Conservation (phyloP, 2,888 invertebrate genomes). For the Idaea straminata region DNA sequence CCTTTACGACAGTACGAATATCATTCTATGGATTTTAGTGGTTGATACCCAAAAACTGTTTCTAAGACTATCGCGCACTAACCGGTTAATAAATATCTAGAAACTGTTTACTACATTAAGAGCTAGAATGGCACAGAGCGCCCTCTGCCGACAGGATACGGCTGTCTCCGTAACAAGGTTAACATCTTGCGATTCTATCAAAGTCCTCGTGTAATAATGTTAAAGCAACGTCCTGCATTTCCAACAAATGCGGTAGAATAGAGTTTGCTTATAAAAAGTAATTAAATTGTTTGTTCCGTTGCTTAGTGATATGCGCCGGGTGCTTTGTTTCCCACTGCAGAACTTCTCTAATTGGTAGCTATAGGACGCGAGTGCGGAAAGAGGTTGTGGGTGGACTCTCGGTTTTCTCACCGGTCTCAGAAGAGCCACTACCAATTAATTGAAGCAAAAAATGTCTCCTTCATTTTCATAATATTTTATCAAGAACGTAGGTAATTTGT, state of each 20-base stretch:
- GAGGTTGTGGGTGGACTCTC: not conserved
- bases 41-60: too few relatives aligned
- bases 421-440: not conserved
- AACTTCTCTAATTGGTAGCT: conserved; percentile 24
- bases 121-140: conserved; percentile 37
- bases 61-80: too few relatives aligned
- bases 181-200: conserved; percentile 63
- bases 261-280: conserved; percentile 37
- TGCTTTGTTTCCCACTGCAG: conserved; percentile 25
- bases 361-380: conserved; percentile 1
- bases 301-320: conserved; percentile 18
- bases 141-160: conserved; percentile 45
- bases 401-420: not conserved
- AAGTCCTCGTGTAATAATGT: conserved; percentile 53
- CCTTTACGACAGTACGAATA: too few relatives aligned
- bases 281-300: conserved; percentile 32
- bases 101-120: conserved; percentile 52
- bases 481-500: not conserved
- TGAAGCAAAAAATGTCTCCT: not conserved
- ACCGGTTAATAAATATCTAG: conserved; percentile 24
- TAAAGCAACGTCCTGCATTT: conserved; percentile 41
- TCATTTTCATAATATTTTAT: not conserved
- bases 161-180: conserved; percentile 62
- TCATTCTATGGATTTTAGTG: too few relatives aligned
- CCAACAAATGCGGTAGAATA: conserved; percentile 32